Evolutionary conservation across 2,888 invertebrate species (phyloP).

Genomic region (Microplitis manilae): DNA sequence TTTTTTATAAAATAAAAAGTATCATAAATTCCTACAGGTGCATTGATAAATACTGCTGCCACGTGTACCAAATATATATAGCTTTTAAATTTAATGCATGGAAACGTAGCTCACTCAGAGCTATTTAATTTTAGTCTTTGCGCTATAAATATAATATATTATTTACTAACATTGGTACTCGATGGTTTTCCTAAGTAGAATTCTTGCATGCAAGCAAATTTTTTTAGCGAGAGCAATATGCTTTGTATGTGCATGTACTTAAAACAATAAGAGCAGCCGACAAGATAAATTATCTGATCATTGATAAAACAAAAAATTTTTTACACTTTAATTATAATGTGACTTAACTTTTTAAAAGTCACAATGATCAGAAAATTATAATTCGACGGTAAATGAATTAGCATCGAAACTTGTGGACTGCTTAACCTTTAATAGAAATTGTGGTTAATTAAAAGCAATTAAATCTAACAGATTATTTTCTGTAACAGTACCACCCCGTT

Average conservation of each 20-base stretch:
- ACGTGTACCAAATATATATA: slow-evolving; percentile 36
- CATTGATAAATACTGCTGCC: slow-evolving; percentile 42
- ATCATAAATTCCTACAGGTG: slow-evolving; percentile 33
- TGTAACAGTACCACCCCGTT: slow-evolving; percentile 92
- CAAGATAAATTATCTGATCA: slow-evolving; percentile 48
- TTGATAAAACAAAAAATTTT: background rate
- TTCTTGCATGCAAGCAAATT: slow-evolving; percentile 25
- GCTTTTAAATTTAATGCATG: slow-evolving; percentile 41
- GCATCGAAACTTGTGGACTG: slow-evolving; percentile 46
- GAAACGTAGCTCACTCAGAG: slow-evolving; percentile 35
- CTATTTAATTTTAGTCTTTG: slow-evolving; percentile 39
- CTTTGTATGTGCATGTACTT: slow-evolving; percentile 50
- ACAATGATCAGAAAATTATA: slow-evolving; percentile 48
- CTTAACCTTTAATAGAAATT: slow-evolving; percentile 50
- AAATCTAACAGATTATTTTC: slow-evolving; percentile 59
- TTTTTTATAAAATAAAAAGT: slow-evolving; percentile 22
- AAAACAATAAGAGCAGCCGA: slow-evolving; percentile 46
- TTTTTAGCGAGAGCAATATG: slow-evolving; percentile 50
- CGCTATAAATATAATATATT: slow-evolving; percentile 28
- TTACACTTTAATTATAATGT: background rate
- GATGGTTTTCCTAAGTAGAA: slow-evolving; percentile 39
- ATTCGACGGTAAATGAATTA: slow-evolving; percentile 36
- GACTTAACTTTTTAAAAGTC: background rate
- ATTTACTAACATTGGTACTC: slow-evolving; percentile 37
- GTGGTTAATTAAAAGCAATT: slow-evolving; percentile 46